A percentile compares a stretch with the other conserved stretches of the same genome.
These are phyloP conservation scores for Candoia aspera DNA, from an alignment of 2,113 vertebrate species.

Conservation along the genomic window DNA sequence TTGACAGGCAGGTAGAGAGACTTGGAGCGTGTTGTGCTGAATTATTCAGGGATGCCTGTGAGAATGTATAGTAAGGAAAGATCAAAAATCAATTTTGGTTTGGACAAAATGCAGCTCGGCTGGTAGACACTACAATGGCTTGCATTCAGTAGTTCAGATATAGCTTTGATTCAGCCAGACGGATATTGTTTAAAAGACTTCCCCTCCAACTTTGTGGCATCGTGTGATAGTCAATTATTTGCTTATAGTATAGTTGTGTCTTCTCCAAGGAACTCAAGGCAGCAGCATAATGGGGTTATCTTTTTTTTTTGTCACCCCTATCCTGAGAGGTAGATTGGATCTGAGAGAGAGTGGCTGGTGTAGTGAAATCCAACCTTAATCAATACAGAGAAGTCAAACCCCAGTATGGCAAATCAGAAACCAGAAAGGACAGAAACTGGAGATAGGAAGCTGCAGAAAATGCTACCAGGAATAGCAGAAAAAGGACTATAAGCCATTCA, in stretches of 20 bases:
- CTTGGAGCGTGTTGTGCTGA: not conserved
- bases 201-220: not conserved
- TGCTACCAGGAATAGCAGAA: not conserved
- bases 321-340: fast-evolving
- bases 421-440: not conserved
- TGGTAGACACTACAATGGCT: not conserved
- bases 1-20: not conserved
- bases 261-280: not conserved
- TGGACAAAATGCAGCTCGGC: not conserved
- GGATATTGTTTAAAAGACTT: not conserved
- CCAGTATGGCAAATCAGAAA: not conserved
- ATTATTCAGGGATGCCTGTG: constrained; percentile 2
- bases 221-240: not conserved
- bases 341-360: not conserved
- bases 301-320: not conserved
- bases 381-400: not conserved
- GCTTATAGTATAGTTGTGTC: not conserved
- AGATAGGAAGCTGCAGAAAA: not conserved
- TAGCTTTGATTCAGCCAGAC: not conserved
- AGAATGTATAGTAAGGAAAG: not conserved
- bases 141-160: not conserved
- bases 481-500: not conserved
- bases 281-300: not conserved
- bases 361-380: not conserved
- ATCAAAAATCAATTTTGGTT: constrained; percentile 1